Conservation (phyloP, 2,113 vertebrate genomes). For the Rynchops niger region DNA sequence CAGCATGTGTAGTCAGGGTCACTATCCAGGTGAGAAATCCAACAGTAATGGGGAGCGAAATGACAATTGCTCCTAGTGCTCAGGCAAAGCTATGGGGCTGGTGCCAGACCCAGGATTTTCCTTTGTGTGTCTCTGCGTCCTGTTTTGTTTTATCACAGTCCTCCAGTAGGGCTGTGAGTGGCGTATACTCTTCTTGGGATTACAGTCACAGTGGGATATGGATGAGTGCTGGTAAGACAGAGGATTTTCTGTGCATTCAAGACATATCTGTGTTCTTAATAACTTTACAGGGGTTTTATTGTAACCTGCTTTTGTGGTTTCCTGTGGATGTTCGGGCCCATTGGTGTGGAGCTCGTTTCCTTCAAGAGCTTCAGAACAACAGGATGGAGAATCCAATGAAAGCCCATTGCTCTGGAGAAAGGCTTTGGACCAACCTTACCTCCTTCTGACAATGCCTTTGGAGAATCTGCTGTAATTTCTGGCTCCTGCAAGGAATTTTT, state of each 20-base stretch:
- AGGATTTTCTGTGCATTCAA: conserved; percentile 40
- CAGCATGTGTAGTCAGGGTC: not conserved
- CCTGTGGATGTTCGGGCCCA: accelerated
- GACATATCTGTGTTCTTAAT: conserved; percentile 21
- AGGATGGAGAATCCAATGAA: not conserved
- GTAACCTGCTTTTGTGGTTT: conserved; percentile 45
- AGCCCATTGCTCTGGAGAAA: not conserved
- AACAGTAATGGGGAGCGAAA: not conserved
- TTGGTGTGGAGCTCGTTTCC: not conserved
- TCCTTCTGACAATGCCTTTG: not conserved
- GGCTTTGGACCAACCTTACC: not conserved
- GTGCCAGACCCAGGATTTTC: not conserved
- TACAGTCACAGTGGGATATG: not conserved
- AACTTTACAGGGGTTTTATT: conserved; percentile 31
- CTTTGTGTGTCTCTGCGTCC: not conserved
- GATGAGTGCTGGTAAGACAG: not conserved
- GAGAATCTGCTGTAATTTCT: not conserved
- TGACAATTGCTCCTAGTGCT: not conserved
- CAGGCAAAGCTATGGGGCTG: not conserved
- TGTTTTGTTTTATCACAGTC: accelerated
- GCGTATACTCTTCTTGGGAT: not conserved
- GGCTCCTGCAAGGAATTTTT: not conserved
- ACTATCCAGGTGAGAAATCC: not conserved
- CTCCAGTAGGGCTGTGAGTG: accelerated
- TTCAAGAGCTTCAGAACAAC: not conserved